phyloP scores from a whole-genome alignment of 2,797 vertebrate genomes.

The Lepus oiostolus region DNA sequence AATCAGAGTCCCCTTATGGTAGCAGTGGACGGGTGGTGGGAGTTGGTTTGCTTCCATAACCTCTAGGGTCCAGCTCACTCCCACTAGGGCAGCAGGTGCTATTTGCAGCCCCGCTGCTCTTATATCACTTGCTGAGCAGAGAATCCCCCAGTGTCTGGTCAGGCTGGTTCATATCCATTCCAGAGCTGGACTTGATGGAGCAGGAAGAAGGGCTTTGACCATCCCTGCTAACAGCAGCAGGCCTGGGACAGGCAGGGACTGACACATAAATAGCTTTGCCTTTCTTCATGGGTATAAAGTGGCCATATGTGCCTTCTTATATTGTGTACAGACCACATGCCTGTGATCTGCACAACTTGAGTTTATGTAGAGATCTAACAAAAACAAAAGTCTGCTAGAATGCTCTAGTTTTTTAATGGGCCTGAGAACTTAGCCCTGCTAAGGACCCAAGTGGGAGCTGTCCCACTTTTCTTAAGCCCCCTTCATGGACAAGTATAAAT shows the following conservation, averaged over 20 bases:
- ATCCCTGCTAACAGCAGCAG: not conserved
- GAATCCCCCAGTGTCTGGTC: not conserved
- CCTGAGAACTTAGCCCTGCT: slow-evolving; percentile 25
- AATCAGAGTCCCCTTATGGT: not conserved
- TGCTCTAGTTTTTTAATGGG: slow-evolving; percentile 12
- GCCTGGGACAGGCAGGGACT: not conserved
- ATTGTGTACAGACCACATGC: not conserved
- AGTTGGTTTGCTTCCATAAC: not conserved
- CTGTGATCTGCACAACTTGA: not conserved
- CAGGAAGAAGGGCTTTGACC: slow-evolving; percentile 15
- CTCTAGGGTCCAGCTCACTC: not conserved
- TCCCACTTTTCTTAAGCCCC: slow-evolving; percentile 24
- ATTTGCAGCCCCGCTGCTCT: not conserved
- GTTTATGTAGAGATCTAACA: slow-evolving; percentile 41
- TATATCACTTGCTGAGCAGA: not conserved
- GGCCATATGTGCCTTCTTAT: slow-evolving; percentile 20
- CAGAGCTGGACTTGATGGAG: not conserved
- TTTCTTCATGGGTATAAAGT: slow-evolving; percentile 40
- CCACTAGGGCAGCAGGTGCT: not conserved
- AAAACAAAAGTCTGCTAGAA: slow-evolving; percentile 64
- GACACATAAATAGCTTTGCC: slow-evolving; percentile 24
- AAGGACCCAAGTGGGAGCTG: not conserved
- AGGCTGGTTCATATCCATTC: not conserved
- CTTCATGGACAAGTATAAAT: slow-evolving; percentile 59
- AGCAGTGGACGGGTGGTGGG: not conserved